Base-by-base conservation (phyloP, 2,888 invertebrate genomes). In the Trissolcus japonicus region DNA sequence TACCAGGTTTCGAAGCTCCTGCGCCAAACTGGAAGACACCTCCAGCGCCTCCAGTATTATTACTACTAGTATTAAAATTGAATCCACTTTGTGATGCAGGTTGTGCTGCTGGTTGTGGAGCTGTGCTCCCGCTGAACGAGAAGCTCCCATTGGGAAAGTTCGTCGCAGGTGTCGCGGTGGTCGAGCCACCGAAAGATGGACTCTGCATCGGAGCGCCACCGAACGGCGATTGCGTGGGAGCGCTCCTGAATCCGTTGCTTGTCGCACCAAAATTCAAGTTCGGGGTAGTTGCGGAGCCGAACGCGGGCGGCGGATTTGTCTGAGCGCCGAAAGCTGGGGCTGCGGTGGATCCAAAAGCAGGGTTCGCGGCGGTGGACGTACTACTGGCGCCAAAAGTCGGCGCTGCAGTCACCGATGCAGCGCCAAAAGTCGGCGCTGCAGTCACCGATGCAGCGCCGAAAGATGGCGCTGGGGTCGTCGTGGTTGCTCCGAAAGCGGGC, bases 1-100 rank as follows among this genome's bases (percentile, higher is more conserved):
- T 19, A 76, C 76, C 76, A 43, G 76, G 57, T 21, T 76, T 76
- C 2, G 76, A 40, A 19, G 54, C 54, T 29, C 66, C 54, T 16
- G 76, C 40, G 21, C 71, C 76, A 61, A 76, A 72, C 21, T 76
- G 76, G 48, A 76, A 76, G 29, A 63, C 68, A 50, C 65, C 65
- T 2, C 35, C 17, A 1, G 51, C 11, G n/a, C 7, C 3, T 3
- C 43, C 14, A 29, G 67, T 13, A 51, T 29, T 57, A 51, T 51
- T 46, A 46, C 16, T 57, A 46, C 7, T 56, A 43, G n/a, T 17
- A 16, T 3, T 19, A 21, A 57, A 59, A 17, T 68, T 68, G 43
- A 68, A 68, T 6, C 43, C 21, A 2, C 21, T 4, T 16, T 68
- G 59, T 6, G 67, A 29, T n/a, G 57, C n/a, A 19, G 59, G 53